These are phyloP conservation scores for Novumbra hubbsi DNA, from an alignment of 2,797 vertebrate genomes.

Conservation along the genomic window DNA sequence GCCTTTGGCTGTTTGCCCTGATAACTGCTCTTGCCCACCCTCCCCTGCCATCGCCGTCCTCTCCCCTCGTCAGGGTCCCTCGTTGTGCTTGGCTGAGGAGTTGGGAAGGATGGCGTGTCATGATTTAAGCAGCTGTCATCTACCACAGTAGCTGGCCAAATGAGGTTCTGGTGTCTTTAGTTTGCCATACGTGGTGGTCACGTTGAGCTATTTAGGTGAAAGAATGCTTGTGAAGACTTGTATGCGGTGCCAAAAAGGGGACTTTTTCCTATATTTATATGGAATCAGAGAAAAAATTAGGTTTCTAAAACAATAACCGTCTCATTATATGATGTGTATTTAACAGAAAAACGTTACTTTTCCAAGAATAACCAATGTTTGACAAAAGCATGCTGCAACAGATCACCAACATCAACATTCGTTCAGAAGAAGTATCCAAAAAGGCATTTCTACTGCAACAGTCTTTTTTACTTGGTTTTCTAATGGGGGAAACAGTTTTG, in stretches of 20 bases:
- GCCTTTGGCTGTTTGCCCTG: slow-evolving; percentile 51
- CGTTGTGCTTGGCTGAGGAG: not conserved
- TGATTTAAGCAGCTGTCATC: not conserved
- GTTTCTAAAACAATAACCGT: no score
- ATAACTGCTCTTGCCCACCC: slow-evolving; percentile 50
- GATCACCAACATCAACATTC: no score
- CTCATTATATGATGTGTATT: no score
- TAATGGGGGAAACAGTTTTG: no score
- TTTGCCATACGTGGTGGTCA: not conserved
- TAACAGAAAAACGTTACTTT: no score
- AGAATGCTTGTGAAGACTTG: not conserved
- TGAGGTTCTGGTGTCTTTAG: not conserved
- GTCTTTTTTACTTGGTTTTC: no score
- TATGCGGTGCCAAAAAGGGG: not conserved
- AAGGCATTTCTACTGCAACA: no score
- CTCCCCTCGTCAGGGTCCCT: slow-evolving; percentile 25
- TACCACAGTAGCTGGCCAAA: not conserved
- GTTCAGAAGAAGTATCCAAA: no score
- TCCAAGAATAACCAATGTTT: no score
- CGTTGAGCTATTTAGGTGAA: not conserved
- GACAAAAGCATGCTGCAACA: no score
- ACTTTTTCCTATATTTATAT: no score
- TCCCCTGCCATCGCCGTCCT: slow-evolving; percentile 3
- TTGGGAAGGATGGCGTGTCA: not conserved
- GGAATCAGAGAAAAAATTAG: no score